Base-by-base conservation (phyloP, 2,888 invertebrate species). In the Timema cristinae region DNA sequence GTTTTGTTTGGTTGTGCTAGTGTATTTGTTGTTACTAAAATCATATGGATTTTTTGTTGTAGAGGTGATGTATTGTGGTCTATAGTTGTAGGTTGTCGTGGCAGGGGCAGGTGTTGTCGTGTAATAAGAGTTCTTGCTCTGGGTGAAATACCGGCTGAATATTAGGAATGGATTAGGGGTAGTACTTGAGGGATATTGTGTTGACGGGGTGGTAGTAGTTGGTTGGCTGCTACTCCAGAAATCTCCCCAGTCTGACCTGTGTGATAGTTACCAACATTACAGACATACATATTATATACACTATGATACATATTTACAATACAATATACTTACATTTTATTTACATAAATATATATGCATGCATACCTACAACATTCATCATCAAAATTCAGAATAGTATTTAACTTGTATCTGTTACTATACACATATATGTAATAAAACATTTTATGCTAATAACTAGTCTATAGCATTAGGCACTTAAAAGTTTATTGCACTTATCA, bases 1-100 rank as follows among this genome's bases (percentile, higher is more conserved):
- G 66, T 69, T 72, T 82, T 80, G 80, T 83, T 84, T 78, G 84
- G 83, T 32, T 32, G 32, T 32, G 32, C 32, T 68, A 63, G 71
- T 51, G 68, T 75, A 72, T 47, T 68, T 66, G 50, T 71, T 72
- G 69, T 73, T 63, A 71, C 70, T 72, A 16, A 70, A 68, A 51
- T 72, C 71, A 47, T 67, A 72, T 9, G 72, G 73, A 50, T 70
- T 73, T 47, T 67, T 72, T 61, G 73, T 71, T 10, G 73, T 73
- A n/a, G 56, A 32, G 9, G 61, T 15, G 16, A 50, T 16, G 10
- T 68, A 66, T 16, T 66, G 59, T 32, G 78, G 77, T 71, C 78
- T 79, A 68, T 75, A 76, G 75, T 75, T 76, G 69, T 76, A 78
- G 56, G 77, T 76, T 75, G 75, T 78, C 72, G 32, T 32, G 32